A percentile compares a stretch with the other conserved stretches of the same genome.
Conservation (phyloP, 2,888 invertebrate genomes). For the Deilephila porcellus region DNA sequence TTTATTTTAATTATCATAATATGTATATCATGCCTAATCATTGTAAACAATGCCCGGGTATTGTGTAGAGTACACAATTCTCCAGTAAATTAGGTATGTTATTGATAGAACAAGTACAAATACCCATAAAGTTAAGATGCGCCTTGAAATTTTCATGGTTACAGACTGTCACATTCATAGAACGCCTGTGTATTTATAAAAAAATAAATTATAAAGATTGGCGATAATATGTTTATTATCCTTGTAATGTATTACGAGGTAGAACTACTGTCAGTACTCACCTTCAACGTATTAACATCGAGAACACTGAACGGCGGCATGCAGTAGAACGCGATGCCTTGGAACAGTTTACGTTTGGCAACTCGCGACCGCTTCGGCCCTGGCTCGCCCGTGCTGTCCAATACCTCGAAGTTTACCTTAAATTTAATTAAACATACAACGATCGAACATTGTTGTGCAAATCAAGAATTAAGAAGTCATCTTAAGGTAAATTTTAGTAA, state of each 20-base stretch:
- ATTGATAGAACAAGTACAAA: too few relatives aligned
- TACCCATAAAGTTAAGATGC: too few relatives aligned
- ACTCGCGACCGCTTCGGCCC: constrained; percentile 81
- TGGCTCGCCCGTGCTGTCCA: constrained; percentile 80
- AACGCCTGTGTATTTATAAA: background rate
- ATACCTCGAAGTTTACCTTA: constrained; percentile 80
- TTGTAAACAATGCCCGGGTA: too few relatives aligned
- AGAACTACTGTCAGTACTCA: constrained; percentile 40
- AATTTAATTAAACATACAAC: constrained; percentile 28
- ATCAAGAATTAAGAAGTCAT: too few relatives aligned
- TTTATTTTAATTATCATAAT: too few relatives aligned
- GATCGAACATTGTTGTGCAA: background rate
- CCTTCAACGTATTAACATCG: constrained; percentile 65
- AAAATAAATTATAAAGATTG: background rate
- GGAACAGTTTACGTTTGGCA: constrained; percentile 68
- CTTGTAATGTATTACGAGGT: background rate
- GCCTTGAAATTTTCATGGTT: too few relatives aligned
- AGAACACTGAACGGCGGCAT: constrained; percentile 78
- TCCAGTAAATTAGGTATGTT: too few relatives aligned
- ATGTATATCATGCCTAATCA: too few relatives aligned
- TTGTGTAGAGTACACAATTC: too few relatives aligned
- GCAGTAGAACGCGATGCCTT: constrained; percentile 80
- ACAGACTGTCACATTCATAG: too few relatives aligned
- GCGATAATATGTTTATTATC: background rate
- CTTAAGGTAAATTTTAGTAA: too few relatives aligned